These are phyloP conservation scores for Macrosiphum euphorbiae DNA, from an alignment of 2,888 invertebrate genomes.

Conservation along the genomic window DNA sequence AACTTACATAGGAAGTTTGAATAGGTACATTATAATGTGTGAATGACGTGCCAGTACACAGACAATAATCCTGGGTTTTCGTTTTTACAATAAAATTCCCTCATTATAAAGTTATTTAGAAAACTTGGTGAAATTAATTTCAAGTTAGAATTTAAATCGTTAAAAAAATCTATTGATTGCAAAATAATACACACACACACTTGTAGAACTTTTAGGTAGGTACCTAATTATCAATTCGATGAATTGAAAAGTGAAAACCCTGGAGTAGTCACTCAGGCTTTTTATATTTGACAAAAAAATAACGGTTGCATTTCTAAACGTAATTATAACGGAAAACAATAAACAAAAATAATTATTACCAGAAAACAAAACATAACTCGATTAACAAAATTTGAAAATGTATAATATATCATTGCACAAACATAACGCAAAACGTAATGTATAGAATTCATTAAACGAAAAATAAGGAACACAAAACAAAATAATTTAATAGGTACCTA, in stretches of 20 bases:
- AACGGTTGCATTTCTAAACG: too few relatives aligned
- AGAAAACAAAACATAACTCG: too few relatives aligned
- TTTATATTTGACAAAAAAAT: too few relatives aligned
- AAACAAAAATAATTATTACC: too few relatives aligned
- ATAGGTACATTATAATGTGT: constrained; percentile 22
- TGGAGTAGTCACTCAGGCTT: neutral
- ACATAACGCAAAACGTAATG: too few relatives aligned
- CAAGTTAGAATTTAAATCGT: neutral
- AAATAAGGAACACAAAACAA: too few relatives aligned
- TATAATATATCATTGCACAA: too few relatives aligned
- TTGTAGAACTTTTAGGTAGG: neutral
- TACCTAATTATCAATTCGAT: neutral
- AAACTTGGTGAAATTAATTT: constrained; percentile 18
- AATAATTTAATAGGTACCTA: too few relatives aligned
- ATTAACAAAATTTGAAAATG: too few relatives aligned
- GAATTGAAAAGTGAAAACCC: neutral
- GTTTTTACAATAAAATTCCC: neutral
- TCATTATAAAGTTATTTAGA: constrained; percentile 18
- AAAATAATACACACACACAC: neutral
- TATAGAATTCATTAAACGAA: too few relatives aligned
- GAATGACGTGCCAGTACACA: constrained; percentile 31
- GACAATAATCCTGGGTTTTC: neutral
- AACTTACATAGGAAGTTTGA: constrained; percentile 40
- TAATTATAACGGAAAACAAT: too few relatives aligned
- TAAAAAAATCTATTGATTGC: neutral